Evolutionary conservation across 1,140 invertebrate genomes (phyloP), one percentile per base, ranked within the genome.

Genomic region (Anastrepha ludens): DNA sequence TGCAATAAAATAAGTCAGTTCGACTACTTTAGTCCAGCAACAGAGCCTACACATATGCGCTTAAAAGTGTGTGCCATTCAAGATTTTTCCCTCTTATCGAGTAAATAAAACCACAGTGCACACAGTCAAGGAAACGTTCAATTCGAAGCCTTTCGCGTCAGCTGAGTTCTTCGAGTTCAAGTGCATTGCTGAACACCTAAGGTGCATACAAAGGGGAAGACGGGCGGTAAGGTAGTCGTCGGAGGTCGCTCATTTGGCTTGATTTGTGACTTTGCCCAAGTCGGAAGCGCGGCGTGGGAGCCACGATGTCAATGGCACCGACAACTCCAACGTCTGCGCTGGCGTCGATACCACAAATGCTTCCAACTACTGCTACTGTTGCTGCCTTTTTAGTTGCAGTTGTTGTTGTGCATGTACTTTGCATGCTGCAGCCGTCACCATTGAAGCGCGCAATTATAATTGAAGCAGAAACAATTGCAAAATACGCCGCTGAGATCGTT

Each of bases 391-490:
- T 41, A 29, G 67, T 74, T 5, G 44, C 15, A 15, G 39, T 15
- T 74, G 15, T 74, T 55, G 44, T 20, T 78, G 29, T 29, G 74
- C 44, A 78, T 62, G 29, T 29, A 50, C 70, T 39, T 20, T 11
- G 74, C 47, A 55, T 55, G 44, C 9, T 2, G 74, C 47, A n/a
- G 44, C 47, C 74, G 74, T n/a, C 74, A 81, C 47, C 74, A 81
- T 55, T 81, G 47, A 15, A 74, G 67, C 67, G 67, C 67, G 67
- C 67, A 74, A 74, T 74, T 74, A 47, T 39, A 41, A 74, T 47
- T 74, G 67, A 58, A 81, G 47, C 74, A 55, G 74, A 81, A 67
- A 55, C n/a, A 81, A 55, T 55, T 81, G 74, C 74, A 20, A 81
- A 81, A 58, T 81, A 55, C n/a, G 47, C 74, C 15, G 70, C 70